Evolutionary conservation across 2,797 vertebrate genomes (phyloP).

Genomic region (Australoheros facetus): DNA sequence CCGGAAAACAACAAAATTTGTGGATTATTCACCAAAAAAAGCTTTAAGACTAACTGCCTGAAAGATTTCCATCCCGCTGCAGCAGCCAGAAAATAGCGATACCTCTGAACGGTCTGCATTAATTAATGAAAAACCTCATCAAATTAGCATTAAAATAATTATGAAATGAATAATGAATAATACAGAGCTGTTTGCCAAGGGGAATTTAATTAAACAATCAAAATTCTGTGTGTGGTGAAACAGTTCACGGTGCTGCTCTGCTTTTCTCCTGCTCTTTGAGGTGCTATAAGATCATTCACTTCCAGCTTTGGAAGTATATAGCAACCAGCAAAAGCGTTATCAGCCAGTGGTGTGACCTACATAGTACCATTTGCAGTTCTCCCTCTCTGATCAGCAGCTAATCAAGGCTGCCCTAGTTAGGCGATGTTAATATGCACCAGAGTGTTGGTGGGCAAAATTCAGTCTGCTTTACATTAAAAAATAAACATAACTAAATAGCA

Average conservation of each 20-base stretch:
- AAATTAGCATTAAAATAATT: conserved; percentile 72
- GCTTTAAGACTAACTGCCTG: neutral
- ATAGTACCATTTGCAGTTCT: conserved; percentile 70
- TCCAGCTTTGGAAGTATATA: conserved; percentile 35
- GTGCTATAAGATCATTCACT: neutral
- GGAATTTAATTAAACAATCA: conserved; percentile 80
- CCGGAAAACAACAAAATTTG: neutral
- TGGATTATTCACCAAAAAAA: neutral
- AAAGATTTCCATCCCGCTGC: conserved; percentile 2
- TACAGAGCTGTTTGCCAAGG: conserved; percentile 67
- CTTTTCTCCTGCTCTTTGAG: conserved; percentile 33
- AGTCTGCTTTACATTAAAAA: neutral
- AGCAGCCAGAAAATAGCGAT: conserved; percentile 10
- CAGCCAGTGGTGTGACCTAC: conserved; percentile 72
- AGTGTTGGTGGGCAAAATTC: conserved; percentile 18
- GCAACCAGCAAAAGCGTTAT: conserved; percentile 57
- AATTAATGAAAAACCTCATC: conserved; percentile 53
- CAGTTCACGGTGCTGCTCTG: conserved; percentile 11
- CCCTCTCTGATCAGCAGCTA: conserved; percentile 68
- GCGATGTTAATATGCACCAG: neutral
- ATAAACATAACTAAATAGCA: neutral
- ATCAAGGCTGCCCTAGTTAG: conserved; percentile 68
- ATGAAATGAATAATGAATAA: conserved; percentile 79
- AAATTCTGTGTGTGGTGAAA: conserved; percentile 57
- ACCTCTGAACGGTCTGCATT: conserved; percentile 34